These are phyloP conservation scores for Sesia bembeciformis DNA, from an alignment of 2,888 invertebrate genomes.

Conservation along the genomic window DNA sequence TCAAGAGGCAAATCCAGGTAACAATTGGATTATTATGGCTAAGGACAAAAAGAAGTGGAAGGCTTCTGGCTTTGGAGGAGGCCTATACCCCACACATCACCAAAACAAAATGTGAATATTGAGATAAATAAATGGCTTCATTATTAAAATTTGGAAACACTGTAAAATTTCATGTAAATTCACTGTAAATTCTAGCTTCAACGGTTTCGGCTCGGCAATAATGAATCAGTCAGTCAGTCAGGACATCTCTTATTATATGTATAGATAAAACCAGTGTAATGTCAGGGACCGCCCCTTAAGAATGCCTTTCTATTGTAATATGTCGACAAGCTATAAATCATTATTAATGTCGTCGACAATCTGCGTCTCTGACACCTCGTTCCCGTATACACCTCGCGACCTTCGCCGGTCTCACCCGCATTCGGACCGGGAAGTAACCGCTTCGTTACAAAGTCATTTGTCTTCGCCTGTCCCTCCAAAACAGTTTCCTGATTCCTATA, in stretches of 20 bases:
- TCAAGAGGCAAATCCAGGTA: no score
- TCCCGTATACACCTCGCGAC: slow-evolving; percentile 50
- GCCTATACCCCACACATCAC: no score
- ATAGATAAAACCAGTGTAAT: neutral
- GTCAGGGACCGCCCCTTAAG: slow-evolving; percentile 7
- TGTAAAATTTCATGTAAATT: no score
- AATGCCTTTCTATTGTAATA: slow-evolving; percentile 20
- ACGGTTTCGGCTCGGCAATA: neutral
- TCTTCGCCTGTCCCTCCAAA: slow-evolving; percentile 33
- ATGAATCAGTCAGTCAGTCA: neutral
- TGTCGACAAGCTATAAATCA: slow-evolving; percentile 51
- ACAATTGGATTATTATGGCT: no score
- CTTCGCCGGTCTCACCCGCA: slow-evolving; percentile 46
- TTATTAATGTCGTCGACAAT: slow-evolving; percentile 56
- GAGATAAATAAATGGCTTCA: no score
- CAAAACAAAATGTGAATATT: no score
- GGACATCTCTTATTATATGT: neutral
- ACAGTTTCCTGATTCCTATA: slow-evolving; percentile 2
- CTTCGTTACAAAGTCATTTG: slow-evolving; percentile 48
- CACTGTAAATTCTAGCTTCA: no score
- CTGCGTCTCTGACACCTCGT: slow-evolving; percentile 44
- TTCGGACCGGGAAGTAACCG: slow-evolving; percentile 44
- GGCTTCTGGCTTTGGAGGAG: no score
- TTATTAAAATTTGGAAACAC: no score
- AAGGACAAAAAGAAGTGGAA: no score